Evolutionary conservation across 2,888 invertebrate genomes (phyloP), one percentile per base, ranked within the genome.

Genomic region (Sisyra nigra): DNA sequence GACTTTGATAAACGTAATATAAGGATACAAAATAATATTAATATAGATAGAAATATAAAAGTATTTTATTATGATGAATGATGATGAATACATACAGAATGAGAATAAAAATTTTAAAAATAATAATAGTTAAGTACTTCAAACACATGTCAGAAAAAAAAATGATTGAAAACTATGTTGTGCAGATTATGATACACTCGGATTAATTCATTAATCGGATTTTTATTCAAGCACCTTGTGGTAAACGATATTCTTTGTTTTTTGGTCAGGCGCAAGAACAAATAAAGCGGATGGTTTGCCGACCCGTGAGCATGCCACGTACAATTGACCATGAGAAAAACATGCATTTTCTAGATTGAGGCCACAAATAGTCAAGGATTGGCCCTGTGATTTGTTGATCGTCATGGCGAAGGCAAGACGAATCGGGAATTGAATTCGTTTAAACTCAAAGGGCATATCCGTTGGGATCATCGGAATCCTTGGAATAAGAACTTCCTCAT

Each of bases 351-450:
- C 47, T 45, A 58, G 49, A 54, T 56, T 48, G 44, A 58, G 42
- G 32, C 53, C 56, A 48, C 53, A 52, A 48, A 53, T 47, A 24
- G 47, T 44, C 47, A 56, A 49, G 42, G 54, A 53, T 50, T 57
- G 56, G 8, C 57, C 55, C 53, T 57, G 57, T 38, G 55, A 51
- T 45, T 57, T 57, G 49, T 57, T 57, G 39, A 57, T 57, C 5
- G 54, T 46, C 51, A 55, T 55, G 24, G 54, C 54, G 47, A 53
- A 54, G 14, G 51, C 51, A 11, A 54, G 42, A 42, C 52, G 44
- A 13, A 54, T 46, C 6, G 53, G 53, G 49, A 54, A 55, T 43
- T 54, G 53, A 3, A 51, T 4, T 31, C 50, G 39, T 44, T 49
- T 52, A 41, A 55, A 52, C 35, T 48, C 40, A 40, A 56, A 48